Evolutionary conservation across 1,140 invertebrate species (phyloP).

Genomic region (Anoplolepis gracilipes): DNA sequence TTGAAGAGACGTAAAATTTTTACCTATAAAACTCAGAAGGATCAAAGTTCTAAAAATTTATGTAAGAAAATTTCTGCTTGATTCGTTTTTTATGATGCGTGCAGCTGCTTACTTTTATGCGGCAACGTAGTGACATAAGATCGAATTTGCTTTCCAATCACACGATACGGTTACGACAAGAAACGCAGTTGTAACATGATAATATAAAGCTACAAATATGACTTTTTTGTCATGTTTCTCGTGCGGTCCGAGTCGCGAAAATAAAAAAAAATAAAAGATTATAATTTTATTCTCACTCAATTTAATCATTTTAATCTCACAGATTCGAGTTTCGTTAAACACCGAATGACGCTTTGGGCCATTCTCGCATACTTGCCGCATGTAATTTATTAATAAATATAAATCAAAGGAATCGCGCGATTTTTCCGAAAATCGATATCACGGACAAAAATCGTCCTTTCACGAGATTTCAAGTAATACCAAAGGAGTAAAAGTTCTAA

Average conservation of each 20-base stretch:
- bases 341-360: not conserved
- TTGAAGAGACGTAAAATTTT: not conserved
- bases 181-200: not conserved
- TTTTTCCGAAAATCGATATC: slow-evolving; percentile 5
- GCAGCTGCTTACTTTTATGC: not conserved
- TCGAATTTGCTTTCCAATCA: slow-evolving; percentile 50
- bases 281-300: too few relatives aligned
- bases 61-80: not conserved
- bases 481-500: not conserved
- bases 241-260: not conserved
- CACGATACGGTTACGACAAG: not conserved
- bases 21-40: not conserved
- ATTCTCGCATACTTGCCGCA: not conserved
- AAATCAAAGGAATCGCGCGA: not conserved
- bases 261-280: not conserved
- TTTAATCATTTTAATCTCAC: not conserved
- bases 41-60: not conserved
- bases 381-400: not conserved
- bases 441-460: not conserved
- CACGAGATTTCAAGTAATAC: not conserved
- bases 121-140: not conserved
- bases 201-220: not conserved
- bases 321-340: not conserved
- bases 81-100: not conserved
- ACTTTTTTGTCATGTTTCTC: not conserved